phyloP scores from a whole-genome alignment of 1,140 invertebrate genomes.

The Megathymus violae region DNA sequence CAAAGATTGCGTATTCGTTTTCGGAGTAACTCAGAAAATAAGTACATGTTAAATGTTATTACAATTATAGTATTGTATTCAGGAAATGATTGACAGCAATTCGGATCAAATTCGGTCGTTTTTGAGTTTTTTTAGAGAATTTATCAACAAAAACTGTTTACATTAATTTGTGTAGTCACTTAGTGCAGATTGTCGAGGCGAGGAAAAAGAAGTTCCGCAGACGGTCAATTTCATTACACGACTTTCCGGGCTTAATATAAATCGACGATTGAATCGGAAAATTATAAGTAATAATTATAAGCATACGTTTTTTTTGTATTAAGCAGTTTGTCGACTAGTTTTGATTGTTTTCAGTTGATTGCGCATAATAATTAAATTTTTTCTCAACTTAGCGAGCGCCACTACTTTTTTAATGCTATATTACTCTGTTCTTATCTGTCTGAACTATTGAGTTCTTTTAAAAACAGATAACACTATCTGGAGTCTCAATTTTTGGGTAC shows the following conservation, averaged over 20 bases:
- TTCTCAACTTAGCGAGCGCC: constrained; percentile 8
- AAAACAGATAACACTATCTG: background rate
- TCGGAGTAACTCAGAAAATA: background rate
- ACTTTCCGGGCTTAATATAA: constrained; percentile 1
- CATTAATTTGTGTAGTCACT: background rate
- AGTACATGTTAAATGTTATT: constrained; percentile 4
- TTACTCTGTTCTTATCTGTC: constrained; percentile 5
- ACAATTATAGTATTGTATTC: background rate
- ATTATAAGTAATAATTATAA: background rate
- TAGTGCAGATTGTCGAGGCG: background rate
- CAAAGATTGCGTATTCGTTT: constrained; percentile 25
- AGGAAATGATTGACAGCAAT: background rate
- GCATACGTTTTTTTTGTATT: constrained; percentile 12
- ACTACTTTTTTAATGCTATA: constrained; percentile 9
- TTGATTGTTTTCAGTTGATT: constrained; percentile 25
- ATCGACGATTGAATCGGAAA: constrained; percentile 13
- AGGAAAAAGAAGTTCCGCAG: background rate
- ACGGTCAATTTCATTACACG: constrained; percentile 5
- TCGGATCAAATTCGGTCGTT: too few species aligned
- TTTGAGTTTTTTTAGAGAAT: background rate
- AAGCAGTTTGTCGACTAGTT: constrained; percentile 1
- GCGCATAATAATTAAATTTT: constrained; percentile 20
- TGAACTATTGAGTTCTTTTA: constrained; percentile 1
- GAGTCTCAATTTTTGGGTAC: too few species aligned
- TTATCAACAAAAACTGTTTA: constrained; percentile 11